Conservation (phyloP, 2,113 vertebrate genomes). For the Lanius ludovicianus region DNA sequence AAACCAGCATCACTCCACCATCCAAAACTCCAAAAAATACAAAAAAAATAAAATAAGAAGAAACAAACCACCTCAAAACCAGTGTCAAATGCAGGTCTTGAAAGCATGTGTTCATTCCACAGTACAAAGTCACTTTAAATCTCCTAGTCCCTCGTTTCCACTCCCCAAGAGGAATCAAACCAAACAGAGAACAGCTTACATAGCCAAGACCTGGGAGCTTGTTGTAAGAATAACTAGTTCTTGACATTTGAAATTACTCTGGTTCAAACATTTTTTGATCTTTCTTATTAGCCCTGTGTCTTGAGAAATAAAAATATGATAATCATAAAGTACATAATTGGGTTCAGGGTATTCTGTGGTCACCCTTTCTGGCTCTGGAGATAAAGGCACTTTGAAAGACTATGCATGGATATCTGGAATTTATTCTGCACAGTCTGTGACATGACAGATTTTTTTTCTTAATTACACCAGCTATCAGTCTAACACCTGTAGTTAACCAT, state of each 20-base stretch:
- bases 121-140: conserved; percentile 37
- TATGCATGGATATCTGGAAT: conserved; percentile 36
- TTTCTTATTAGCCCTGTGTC: conserved; percentile 46
- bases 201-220: conserved; percentile 17
- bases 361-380: conserved; percentile 4
- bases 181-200: conserved; percentile 37
- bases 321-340: conserved; percentile 44
- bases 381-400: conserved; percentile 53
- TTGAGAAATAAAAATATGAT: conserved; percentile 60
- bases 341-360: conserved; percentile 56
- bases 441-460: conserved; percentile 66
- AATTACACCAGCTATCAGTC: conserved; percentile 54
- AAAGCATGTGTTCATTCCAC: background rate
- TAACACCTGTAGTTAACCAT: conserved; percentile 57
- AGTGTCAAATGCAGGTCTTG: background rate
- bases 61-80: background rate
- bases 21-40: background rate
- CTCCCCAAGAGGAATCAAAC: conserved; percentile 46
- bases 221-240: conserved; percentile 45
- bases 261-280: conserved; percentile 59
- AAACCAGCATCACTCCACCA: background rate
- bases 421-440: conserved; percentile 54
- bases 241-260: conserved; percentile 61
- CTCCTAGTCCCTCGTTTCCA: background rate
- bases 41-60: background rate